phyloP scores from a whole-genome alignment of 2,113 vertebrate species.

The Amphiprion percula region DNA sequence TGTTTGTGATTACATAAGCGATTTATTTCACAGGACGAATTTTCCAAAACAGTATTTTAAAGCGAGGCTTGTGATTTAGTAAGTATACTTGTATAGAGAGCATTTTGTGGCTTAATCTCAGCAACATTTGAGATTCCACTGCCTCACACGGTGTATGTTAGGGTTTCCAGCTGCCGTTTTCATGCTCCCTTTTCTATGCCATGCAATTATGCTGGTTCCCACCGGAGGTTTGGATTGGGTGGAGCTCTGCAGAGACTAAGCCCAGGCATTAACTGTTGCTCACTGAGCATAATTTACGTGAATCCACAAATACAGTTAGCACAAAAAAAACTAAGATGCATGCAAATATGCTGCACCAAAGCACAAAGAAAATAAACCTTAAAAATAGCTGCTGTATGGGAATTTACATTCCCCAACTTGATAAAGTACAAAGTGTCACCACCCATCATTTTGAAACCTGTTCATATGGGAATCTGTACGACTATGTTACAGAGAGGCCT shows the following conservation, averaged over 20 bases:
- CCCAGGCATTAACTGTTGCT: conserved; percentile 69
- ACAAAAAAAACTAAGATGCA: conserved; percentile 37
- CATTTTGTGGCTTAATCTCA: conserved; percentile 55
- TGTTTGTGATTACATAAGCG: conserved; percentile 16
- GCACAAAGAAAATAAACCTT: conserved; percentile 58
- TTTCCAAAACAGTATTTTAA: conserved; percentile 55
- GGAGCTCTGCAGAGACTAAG: conserved; percentile 70
- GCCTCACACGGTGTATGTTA: conserved; percentile 46
- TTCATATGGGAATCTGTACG: conserved; percentile 35
- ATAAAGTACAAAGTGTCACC: conserved; percentile 48
- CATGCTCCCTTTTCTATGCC: conserved; percentile 68
- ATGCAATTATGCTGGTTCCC: conserved; percentile 77
- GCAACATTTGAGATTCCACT: conserved; percentile 58
- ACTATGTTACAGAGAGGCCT: background rate
- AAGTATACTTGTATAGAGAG: conserved; percentile 15
- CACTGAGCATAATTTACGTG: conserved; percentile 50
- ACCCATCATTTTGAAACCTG: conserved; percentile 42
- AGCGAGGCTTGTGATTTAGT: conserved; percentile 52
- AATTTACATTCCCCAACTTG: conserved; percentile 51
- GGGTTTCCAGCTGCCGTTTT: conserved; percentile 73
- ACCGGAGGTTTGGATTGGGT: conserved; percentile 73
- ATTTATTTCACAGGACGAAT: conserved; percentile 22
- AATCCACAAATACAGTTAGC: conserved; percentile 55
- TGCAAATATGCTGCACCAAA: conserved; percentile 34
- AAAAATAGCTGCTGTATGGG: conserved; percentile 44